Base-by-base conservation (phyloP, 2,888 invertebrate genomes). In the Colostygia pectinataria region DNA sequence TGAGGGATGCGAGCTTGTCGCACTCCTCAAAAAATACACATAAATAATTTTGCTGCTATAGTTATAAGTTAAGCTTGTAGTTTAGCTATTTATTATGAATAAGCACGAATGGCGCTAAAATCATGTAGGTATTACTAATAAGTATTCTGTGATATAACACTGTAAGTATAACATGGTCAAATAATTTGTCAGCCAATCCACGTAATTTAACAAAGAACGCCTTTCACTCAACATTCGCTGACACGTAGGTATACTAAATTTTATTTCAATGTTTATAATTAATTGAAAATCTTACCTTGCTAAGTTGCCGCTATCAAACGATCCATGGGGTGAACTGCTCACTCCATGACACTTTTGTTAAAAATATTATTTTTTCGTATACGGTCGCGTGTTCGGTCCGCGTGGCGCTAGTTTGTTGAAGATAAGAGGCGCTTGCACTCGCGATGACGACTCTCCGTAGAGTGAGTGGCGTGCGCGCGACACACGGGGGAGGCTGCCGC, bases 141-240 rank as follows among this genome's bases (percentile, higher is more conserved):
- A n/a, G n/a, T n/a, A n/a, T n/a, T n/a, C n/a, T n/a, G n/a, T n/a
- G n/a, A n/a, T n/a, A n/a, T n/a, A 18, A 18, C 4, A 18, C 18
- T 18, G 20, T 20, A 20, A 2, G 20, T 38, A 23, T 33, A 53
- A 48, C 51, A 51, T 48, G 48, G 43, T 51, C 53, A 51, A 53
- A 60, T 59, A 68, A 60, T 73, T 75, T 77, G 71, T 70, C 71
- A 79, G 71, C 59, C 69, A 65, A 74, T 69, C 63, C 71, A 73
- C 74, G 79, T 81, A 79, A 80, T 83, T 78, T 74, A 80, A 78
- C 83, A 83, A 83, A 83, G 86, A 83, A 79, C 71, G 77, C 88
- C 88, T 89, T 89, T 89, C 88, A 89, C 88, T 86, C 78, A 80
- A 71, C 80, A 78, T 76, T 83, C 79, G 74, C 77, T 85, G 88